phyloP scores from a whole-genome alignment of 2,113 vertebrate genomes.

The Fregetta grallaria region DNA sequence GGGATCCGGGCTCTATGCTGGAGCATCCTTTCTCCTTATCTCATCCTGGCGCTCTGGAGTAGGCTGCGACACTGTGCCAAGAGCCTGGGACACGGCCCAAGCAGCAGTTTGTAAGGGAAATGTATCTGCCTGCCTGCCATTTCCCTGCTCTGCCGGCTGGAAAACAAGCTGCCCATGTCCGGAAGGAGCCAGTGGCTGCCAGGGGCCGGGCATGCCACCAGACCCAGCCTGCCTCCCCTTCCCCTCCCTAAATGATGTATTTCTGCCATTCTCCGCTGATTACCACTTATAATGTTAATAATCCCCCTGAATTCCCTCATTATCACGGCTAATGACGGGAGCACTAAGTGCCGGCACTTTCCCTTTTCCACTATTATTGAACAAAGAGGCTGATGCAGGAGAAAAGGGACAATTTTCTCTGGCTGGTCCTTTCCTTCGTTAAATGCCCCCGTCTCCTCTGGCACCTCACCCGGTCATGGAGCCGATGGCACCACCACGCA shows the following conservation, averaged over 20 bases:
- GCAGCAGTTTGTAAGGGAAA: background rate
- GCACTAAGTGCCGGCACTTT: background rate
- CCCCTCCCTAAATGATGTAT: background rate
- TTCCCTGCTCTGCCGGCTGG: background rate
- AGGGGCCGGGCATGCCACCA: fast-evolving
- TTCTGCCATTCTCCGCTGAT: background rate
- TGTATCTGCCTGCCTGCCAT: background rate
- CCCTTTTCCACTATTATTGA: background rate
- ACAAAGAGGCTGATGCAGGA: background rate
- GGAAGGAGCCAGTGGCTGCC: background rate
- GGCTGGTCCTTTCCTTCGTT: background rate
- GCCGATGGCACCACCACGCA: fast-evolving
- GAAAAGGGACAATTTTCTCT: background rate
- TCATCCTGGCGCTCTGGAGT: fast-evolving
- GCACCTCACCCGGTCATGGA: fast-evolving
- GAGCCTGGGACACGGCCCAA: background rate
- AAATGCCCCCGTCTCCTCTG: background rate
- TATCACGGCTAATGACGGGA: background rate
- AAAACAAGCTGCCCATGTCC: background rate
- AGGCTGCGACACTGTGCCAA: fast-evolving
- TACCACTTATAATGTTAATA: conserved; percentile 12
- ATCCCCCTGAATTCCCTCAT: conserved; percentile 32
- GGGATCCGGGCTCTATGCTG: fast-evolving
- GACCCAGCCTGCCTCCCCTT: background rate
- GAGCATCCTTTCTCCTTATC: background rate